These are phyloP conservation scores for Hemiscyllium ocellatum DNA, from an alignment of 2,113 vertebrate genomes.

Conservation along the genomic window DNA sequence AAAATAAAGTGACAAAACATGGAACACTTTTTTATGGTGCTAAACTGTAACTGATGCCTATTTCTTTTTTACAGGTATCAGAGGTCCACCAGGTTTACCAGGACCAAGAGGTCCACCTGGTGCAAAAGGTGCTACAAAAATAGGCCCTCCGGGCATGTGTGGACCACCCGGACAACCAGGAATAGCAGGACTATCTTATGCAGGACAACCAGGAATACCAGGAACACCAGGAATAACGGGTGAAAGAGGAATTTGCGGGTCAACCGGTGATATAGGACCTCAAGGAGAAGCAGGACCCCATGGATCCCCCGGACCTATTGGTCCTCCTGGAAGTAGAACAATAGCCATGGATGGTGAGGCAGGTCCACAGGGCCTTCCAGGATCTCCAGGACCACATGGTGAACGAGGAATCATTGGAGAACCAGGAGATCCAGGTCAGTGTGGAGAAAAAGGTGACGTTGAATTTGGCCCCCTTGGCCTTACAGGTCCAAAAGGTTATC, in stretches of 20 bases:
- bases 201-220: conserved; percentile 61
- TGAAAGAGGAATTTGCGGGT: conserved; percentile 53
- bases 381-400: conserved; percentile 73
- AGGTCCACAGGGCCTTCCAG: conserved; percentile 71
- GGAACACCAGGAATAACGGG: conserved; percentile 63
- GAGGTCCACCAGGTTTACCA: conserved; percentile 62
- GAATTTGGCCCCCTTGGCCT: conserved; percentile 71
- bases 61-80: neutral
- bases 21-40: too few relatives aligned
- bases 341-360: conserved; percentile 76
- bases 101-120: conserved; percentile 84
- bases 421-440: conserved; percentile 74
- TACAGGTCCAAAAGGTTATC: conserved; percentile 71
- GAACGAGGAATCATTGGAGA: conserved; percentile 74
- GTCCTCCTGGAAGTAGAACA: conserved; percentile 72
- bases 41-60: neutral
- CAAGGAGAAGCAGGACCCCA: conserved; percentile 60
- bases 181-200: conserved; percentile 51
- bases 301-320: conserved; percentile 63
- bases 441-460: conserved; percentile 77
- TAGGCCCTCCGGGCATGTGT: conserved; percentile 62
- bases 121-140: conserved; percentile 58
- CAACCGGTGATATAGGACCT: conserved; percentile 63
- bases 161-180: conserved; percentile 70
- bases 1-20: neutral